Base-by-base conservation (phyloP, 2,888 invertebrate genomes). In the Chrysina gloriosa region DNA sequence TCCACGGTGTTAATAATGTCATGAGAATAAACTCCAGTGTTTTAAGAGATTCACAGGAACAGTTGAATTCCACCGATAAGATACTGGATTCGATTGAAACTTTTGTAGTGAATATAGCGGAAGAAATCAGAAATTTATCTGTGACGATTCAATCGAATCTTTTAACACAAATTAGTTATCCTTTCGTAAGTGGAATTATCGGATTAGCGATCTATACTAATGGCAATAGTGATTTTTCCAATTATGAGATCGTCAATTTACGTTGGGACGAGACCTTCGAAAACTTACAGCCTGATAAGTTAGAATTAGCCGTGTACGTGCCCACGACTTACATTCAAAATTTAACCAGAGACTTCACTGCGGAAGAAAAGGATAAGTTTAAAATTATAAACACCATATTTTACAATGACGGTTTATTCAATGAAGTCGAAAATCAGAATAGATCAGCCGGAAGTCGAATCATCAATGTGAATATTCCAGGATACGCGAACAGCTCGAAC, bases 21-120 rank as follows among this genome's bases (percentile, higher is more conserved):
- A 64, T 69, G 25, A 39, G 50, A 2, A 16, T 52, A 1, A 69
- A 69, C 29, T 19, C 56, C 3, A 29, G 16, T 3, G 45, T 61
- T 11, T 21, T 66, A 5, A 31, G 47, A n/a, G 42, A 47, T 11
- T 61, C 50, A 6, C 61, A 65, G 21, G 42, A 48, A 19, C 50
- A 47, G 9, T 31, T 61, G 6, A 61, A 65, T 36, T 64, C 69
- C 6, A 65, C 65, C 1, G 65, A 65, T 61, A 69, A 65, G 16
- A 69, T 69, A 3, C 21, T 69, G 11, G 47, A 65, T 27, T 65
- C 69, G 1, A 50, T 61, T 7, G 61, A 69, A 34, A 50, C 11
- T 23, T 69, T 69, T 27, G 34, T 65, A 14, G n/a, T 19, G 9
- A 50, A 63, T 39, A 39, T 61, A 29, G 48, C 67, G 0, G 27